These are phyloP conservation scores for Dynastes grantii DNA, from an alignment of 2,888 invertebrate genomes.

Conservation along the genomic window DNA sequence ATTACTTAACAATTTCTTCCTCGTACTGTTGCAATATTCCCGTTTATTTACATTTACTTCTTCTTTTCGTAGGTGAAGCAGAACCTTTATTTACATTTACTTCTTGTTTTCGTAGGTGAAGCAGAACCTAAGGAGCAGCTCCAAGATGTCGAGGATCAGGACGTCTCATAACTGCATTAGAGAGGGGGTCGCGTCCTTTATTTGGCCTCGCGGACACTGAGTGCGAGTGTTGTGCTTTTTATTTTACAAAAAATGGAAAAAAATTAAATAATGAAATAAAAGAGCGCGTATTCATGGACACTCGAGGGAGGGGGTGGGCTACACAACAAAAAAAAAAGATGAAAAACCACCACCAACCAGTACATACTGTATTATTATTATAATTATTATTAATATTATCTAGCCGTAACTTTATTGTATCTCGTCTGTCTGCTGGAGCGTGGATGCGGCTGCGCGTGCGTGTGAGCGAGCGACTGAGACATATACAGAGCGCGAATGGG, in stretches of 20 bases:
- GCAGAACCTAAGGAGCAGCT: constrained; percentile 92
- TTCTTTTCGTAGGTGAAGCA: too few relatives aligned
- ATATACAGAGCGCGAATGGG: neutral
- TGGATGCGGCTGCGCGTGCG: constrained; percentile 46
- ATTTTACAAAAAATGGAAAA: constrained; percentile 31
- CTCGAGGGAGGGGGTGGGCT: constrained; percentile 50
- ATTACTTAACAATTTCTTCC: too few relatives aligned
- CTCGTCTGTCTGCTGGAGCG: constrained; percentile 54
- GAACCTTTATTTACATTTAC: neutral
- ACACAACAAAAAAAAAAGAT: constrained; percentile 7
- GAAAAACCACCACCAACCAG: constrained; percentile 55
- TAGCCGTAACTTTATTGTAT: constrained; percentile 59
- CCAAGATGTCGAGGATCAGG: constrained; percentile 95
- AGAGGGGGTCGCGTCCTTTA: constrained; percentile 37
- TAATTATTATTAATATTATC: constrained; percentile 63
- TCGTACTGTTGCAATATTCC: too few relatives aligned
- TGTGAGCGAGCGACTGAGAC: neutral
- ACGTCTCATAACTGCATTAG: constrained; percentile 86
- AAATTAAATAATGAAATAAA: constrained; percentile 8
- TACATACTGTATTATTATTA: constrained; percentile 69
- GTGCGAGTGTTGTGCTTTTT: constrained; percentile 50
- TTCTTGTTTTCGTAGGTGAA: constrained; percentile 78
- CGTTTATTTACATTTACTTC: too few relatives aligned
- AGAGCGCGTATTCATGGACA: constrained; percentile 46
- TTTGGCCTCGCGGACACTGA: constrained; percentile 52